These are phyloP conservation scores for Tiphia femorata DNA, from an alignment of 2,888 invertebrate species.

Conservation along the genomic window DNA sequence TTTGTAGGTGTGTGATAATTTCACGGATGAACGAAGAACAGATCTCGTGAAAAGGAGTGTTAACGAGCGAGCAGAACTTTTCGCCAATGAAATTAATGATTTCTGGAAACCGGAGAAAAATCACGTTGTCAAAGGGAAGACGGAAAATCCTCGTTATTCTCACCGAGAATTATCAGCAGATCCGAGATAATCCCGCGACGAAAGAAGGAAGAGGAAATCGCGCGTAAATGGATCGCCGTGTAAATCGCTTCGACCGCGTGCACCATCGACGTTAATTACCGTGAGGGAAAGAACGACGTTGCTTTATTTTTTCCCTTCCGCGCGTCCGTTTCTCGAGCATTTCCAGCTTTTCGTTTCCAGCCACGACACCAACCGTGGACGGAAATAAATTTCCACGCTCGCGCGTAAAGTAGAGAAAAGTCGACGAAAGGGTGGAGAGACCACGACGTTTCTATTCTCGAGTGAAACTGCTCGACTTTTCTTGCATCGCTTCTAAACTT, in stretches of 20 bases:
- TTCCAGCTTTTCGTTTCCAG: too few species aligned
- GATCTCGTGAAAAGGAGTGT: too few species aligned
- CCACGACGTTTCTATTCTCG: neutral
- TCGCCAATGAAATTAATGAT: too few species aligned
- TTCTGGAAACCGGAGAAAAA: too few species aligned
- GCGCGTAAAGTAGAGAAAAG: neutral
- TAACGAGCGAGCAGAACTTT: too few species aligned
- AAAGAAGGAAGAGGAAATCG: neutral
- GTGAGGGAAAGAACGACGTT: neutral
- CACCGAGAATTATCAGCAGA: too few species aligned
- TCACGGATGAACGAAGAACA: too few species aligned
- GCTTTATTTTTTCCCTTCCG: neutral
- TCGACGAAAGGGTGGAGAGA: neutral
- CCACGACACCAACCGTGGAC: neutral
- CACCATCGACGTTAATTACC: neutral
- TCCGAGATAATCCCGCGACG: neutral
- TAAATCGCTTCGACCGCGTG: neutral
- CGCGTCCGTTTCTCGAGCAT: neutral
- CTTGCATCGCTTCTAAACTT: neutral
- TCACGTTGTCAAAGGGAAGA: too few species aligned
- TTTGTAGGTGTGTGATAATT: too few species aligned
- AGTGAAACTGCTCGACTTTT: neutral
- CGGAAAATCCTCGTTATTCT: too few species aligned
- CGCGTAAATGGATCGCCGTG: neutral
- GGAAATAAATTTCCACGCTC: slow-evolving; percentile 4